Percentiles rank a stretch among this genome's conserved stretches.
These are phyloP conservation scores for Triops cancriformis DNA, from an alignment of 1,140 invertebrate genomes.

Conservation along the genomic window DNA sequence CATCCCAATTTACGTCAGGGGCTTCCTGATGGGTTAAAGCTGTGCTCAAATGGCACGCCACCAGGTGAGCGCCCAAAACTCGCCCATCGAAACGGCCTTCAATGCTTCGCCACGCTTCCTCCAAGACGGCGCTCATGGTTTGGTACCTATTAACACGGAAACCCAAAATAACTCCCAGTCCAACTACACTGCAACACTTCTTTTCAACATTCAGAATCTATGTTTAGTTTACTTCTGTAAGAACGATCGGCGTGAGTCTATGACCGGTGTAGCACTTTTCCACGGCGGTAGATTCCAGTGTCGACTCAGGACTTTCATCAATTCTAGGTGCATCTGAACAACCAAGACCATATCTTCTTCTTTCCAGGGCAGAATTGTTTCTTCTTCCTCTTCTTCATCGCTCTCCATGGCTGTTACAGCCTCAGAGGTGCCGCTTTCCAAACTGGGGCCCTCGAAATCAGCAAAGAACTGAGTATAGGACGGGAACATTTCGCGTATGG, in stretches of 20 bases:
- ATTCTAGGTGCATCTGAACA: constrained; percentile 15
- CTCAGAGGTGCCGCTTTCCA: constrained; percentile 2
- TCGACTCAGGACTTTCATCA: not conserved
- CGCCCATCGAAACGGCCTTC: not conserved
- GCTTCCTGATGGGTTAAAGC: not conserved
- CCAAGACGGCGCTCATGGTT: not conserved
- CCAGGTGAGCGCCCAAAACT: not conserved
- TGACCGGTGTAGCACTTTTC: not conserved
- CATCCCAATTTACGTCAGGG: constrained; percentile 50
- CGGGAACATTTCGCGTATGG: constrained; percentile 25
- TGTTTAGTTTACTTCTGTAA: not conserved
- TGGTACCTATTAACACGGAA: not conserved
- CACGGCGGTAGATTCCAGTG: not conserved
- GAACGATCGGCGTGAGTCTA: not conserved
- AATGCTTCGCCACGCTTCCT: not conserved
- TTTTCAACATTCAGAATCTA: not conserved
- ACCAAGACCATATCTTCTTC: constrained; percentile 9
- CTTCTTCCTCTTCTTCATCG: constrained; percentile 4
- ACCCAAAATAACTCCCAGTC: not conserved
- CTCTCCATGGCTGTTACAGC: not conserved
- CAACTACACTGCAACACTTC: not conserved
- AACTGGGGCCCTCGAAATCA: not conserved
- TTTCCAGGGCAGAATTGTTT: not conserved
- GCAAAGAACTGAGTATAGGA: constrained; percentile 23
- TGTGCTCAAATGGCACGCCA: not conserved